Base-by-base conservation (phyloP, 2,888 invertebrate genomes). In the Taenaris catops region DNA sequence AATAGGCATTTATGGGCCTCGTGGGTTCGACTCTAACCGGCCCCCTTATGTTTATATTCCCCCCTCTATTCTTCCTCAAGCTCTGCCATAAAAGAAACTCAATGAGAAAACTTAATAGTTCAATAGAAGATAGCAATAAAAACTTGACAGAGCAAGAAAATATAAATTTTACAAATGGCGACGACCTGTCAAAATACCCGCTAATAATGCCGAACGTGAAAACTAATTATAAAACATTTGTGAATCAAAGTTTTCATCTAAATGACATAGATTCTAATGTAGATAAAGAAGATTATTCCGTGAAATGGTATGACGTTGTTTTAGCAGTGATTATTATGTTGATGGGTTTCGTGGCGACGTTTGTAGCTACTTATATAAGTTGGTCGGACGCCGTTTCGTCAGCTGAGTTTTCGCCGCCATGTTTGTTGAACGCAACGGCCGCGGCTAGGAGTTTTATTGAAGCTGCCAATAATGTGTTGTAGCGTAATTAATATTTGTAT, bases 1-100 rank as follows among this genome's bases (percentile, higher is more conserved):
- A 95, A 70, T 89, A 93, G 0, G 91, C 96, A 0, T 96, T 96
- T 5, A 93, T 96, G 92, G 92, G 95, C 1, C 78, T 96, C 0
- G 91, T 96, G 4, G 96, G 97, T 0, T 96, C 95, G 2, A 93
- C 94, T 0, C 86, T 96, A 2, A 93, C 93, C 0, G 94, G 95
- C 0, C 94, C 96, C 0, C 73, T 96, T 5, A 93, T 96, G 53
- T 96, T 96, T 49, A 89, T 97, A 39, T 89, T 95, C 38, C 96
- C 96, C 0, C 94, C 96, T 0, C 51, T 96, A 21, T 91, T 96
- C 57, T 96, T 96, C 65, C 78, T 92, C 0, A 92, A 90, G 62
- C 90, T 94, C 4, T 73, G 89, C 31, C 81, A 84, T 28, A 78
- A 93, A 51, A 79, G 71, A 45, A 59, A 72, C 1, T 50, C 60